Evolutionary conservation across 2,797 vertebrate species (phyloP).

Genomic region (Melanotaenia boesemani): DNA sequence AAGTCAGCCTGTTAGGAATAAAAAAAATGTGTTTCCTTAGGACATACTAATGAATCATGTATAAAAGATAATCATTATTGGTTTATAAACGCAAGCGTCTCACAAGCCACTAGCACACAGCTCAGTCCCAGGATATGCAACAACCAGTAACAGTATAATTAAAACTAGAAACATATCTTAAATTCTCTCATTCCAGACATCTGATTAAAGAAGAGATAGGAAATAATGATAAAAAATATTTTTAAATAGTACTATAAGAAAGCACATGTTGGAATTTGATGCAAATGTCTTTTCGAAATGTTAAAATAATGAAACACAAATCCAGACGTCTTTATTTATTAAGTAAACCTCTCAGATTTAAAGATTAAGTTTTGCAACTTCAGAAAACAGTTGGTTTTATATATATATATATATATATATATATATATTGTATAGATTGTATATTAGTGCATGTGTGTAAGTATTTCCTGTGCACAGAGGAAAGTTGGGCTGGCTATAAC

Average conservation of each 20-base stretch:
- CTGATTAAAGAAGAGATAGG: slow-evolving; percentile 8
- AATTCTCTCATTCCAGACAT: slow-evolving; percentile 52
- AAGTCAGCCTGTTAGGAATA: slow-evolving; percentile 77
- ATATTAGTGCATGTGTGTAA: not conserved
- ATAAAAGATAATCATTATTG: slow-evolving; percentile 86
- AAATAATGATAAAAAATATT: not conserved
- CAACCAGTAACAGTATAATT: slow-evolving; percentile 81
- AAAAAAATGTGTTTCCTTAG: slow-evolving; percentile 77
- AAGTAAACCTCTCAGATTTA: slow-evolving; percentile 7
- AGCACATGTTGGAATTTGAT: not conserved
- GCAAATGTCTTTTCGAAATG: slow-evolving; percentile 8
- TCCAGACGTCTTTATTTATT: not conserved
- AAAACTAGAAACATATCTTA: slow-evolving; percentile 75
- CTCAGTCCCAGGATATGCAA: slow-evolving; percentile 82
- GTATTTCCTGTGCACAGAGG: not conserved
- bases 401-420: too few species aligned
- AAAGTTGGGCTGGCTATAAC: not conserved
- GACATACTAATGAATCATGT: slow-evolving; percentile 85
- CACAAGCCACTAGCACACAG: slow-evolving; percentile 76
- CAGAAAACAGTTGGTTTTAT: too few species aligned
- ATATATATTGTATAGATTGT: too few species aligned
- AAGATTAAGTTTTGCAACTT: not conserved
- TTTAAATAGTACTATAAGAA: slow-evolving; percentile 13
- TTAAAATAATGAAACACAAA: slow-evolving; percentile 9
- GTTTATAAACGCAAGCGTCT: slow-evolving; percentile 79